These are phyloP conservation scores for Vombatus ursinus DNA, from an alignment of 2,113 vertebrate genomes.

Conservation along the genomic window DNA sequence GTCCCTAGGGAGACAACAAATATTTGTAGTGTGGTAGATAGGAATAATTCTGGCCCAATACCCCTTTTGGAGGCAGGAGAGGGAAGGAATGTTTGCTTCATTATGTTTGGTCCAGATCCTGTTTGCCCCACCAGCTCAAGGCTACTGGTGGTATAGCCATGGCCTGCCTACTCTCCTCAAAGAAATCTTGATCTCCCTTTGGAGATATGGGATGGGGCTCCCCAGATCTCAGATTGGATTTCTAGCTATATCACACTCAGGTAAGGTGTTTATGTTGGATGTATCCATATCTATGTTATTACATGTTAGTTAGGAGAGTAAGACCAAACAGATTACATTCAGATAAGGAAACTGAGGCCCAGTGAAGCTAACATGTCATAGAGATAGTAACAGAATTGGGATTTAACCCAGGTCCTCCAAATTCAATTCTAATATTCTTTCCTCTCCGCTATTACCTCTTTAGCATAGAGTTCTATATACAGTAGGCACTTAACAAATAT, in stretches of 20 bases:
- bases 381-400: neutral
- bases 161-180: neutral
- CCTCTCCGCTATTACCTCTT: neutral
- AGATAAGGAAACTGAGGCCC: neutral
- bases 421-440: neutral
- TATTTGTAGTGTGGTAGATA: neutral
- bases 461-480: neutral
- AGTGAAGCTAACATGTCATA: neutral
- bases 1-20: neutral
- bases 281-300: neutral
- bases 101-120: neutral
- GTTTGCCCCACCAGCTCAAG: neutral
- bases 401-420: neutral
- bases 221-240: neutral
- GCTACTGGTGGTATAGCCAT: neutral
- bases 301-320: neutral
- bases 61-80: neutral
- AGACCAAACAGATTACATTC: neutral
- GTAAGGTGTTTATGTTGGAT: neutral
- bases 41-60: neutral
- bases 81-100: neutral
- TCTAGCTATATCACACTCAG: neutral
- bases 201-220: neutral
- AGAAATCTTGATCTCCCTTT: neutral
- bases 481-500: neutral